phyloP scores from a whole-genome alignment of 2,113 vertebrate genomes.

The Lamprologus tigripictilis region DNA sequence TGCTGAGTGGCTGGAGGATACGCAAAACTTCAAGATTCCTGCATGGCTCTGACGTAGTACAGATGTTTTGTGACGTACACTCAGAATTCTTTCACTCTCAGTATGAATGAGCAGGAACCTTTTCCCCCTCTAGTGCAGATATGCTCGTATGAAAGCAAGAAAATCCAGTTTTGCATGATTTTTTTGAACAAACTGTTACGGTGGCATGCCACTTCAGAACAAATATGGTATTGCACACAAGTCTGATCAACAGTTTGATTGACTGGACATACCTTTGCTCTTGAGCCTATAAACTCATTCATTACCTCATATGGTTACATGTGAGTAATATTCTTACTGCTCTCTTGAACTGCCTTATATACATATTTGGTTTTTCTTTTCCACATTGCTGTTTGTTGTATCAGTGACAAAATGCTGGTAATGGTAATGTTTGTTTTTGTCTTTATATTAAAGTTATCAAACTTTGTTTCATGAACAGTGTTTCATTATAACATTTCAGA shows the following conservation, averaged over 20 bases:
- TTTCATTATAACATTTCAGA: not conserved
- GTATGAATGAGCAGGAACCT: not conserved
- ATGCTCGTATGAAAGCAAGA: not conserved
- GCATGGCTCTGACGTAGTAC: not conserved
- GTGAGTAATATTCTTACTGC: not conserved
- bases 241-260: not conserved
- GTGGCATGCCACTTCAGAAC: not conserved
- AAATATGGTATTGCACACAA: not conserved
- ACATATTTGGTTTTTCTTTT: not conserved
- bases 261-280: not conserved
- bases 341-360: not conserved
- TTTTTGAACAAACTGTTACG: not conserved
- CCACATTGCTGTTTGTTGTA: not conserved
- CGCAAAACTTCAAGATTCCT: not conserved
- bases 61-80: not conserved
- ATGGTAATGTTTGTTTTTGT: not conserved
- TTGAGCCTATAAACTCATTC: not conserved
- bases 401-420: not conserved
- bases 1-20: not conserved
- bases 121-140: not conserved
- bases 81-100: not conserved
- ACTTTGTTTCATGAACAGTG: not conserved
- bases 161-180: not conserved
- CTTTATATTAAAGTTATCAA: not conserved
- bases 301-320: not conserved